These are phyloP conservation scores for Eulemur rufifrons DNA, from an alignment of 2,113 vertebrate genomes.

Conservation along the genomic window DNA sequence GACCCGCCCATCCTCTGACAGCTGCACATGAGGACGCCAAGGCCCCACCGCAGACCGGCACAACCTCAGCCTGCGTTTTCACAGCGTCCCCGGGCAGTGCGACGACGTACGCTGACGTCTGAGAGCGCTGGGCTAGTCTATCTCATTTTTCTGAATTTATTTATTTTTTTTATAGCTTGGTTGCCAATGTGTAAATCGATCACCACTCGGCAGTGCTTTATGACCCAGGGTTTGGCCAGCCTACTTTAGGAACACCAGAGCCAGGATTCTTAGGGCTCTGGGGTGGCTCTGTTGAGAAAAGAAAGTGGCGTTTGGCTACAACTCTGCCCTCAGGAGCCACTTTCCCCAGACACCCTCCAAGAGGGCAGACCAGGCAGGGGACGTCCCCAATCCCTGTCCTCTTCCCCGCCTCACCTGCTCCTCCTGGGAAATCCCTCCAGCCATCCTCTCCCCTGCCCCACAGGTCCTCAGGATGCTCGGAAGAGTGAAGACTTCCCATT, in stretches of 20 bases:
- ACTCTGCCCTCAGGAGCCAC: background rate
- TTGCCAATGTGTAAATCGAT: background rate
- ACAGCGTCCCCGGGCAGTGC: rapidly evolving
- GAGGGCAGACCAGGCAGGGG: background rate
- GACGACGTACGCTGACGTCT: rapidly evolving
- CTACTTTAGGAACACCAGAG: rapidly evolving
- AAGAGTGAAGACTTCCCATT: background rate
- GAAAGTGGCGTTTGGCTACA: background rate
- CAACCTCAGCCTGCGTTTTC: rapidly evolving
- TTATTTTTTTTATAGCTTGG: too few relatives aligned
- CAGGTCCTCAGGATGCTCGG: background rate
- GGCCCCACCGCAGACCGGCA: rapidly evolving
- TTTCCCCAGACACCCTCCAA: background rate
- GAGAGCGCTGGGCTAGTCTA: rapidly evolving
- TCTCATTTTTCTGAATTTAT: background rate
- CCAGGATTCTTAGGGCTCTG: background rate
- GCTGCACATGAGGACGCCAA: rapidly evolving
- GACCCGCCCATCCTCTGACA: background rate
- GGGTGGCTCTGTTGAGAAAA: background rate
- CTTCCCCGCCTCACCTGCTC: background rate
- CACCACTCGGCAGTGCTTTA: rapidly evolving
- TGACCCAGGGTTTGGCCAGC: background rate
- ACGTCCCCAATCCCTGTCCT: too few relatives aligned
- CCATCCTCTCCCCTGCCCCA: rapidly evolving
- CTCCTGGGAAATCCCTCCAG: background rate